Conservation (phyloP, 2,797 vertebrate genomes). For the Pteronotus mesoamericanus region DNA sequence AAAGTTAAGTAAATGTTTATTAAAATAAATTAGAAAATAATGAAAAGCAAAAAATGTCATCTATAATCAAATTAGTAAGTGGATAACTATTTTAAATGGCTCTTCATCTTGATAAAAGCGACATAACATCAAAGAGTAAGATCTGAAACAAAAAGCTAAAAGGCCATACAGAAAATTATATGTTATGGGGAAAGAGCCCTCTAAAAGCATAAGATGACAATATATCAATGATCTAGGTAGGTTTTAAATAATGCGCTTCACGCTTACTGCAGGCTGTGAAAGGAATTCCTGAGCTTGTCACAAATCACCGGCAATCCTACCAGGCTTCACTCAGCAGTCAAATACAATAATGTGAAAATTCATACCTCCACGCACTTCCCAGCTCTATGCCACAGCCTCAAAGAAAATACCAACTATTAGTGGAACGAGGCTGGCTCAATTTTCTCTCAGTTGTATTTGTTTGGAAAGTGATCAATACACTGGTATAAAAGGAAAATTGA, state of each 20-base stretch:
- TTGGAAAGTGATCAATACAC: slow-evolving; percentile 68
- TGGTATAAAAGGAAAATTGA: slow-evolving; percentile 51
- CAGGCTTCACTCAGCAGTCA: slow-evolving; percentile 71
- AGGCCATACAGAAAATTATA: slow-evolving; percentile 15
- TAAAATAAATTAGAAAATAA: slow-evolving; percentile 23
- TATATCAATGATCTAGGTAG: slow-evolving; percentile 70
- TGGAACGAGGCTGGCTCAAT: slow-evolving; percentile 32
- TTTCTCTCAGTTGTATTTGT: slow-evolving; percentile 61
- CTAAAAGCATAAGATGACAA: slow-evolving; percentile 62
- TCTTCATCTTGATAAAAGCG: slow-evolving; percentile 12
- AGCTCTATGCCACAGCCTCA: background rate
- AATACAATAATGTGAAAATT: slow-evolving; percentile 71
- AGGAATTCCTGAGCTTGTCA: slow-evolving; percentile 75
- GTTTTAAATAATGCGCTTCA: slow-evolving; percentile 76
- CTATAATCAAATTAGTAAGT: slow-evolving; percentile 3
- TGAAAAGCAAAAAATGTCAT: background rate
- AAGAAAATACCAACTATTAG: slow-evolving; percentile 49
- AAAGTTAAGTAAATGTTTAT: slow-evolving; percentile 4
- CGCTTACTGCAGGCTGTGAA: slow-evolving; percentile 46
- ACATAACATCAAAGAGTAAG: background rate
- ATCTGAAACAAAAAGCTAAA: slow-evolving; percentile 27
- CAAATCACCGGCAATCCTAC: slow-evolving; percentile 72
- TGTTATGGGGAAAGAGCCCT: slow-evolving; percentile 41
- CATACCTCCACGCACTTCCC: slow-evolving; percentile 66
- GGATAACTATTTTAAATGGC: background rate